These are phyloP conservation scores for Cotesia congregata DNA, from an alignment of 2,888 invertebrate genomes.

Conservation along the genomic window DNA sequence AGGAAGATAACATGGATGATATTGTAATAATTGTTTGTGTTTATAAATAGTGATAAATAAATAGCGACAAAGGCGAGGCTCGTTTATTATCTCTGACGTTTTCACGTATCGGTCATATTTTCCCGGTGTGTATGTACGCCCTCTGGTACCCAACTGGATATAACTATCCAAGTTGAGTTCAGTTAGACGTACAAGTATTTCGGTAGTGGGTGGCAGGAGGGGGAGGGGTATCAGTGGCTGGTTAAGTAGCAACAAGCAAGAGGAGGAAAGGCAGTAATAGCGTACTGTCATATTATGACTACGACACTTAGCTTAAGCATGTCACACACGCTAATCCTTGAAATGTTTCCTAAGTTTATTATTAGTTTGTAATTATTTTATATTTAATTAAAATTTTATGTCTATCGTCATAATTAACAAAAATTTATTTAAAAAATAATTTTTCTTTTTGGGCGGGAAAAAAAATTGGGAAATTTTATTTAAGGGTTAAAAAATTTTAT, in stretches of 20 bases:
- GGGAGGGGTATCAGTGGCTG: background rate
- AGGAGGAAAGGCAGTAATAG: background rate
- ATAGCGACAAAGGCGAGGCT: background rate
- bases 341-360: constrained; percentile 1
- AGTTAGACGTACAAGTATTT: background rate
- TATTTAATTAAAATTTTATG: background rate
- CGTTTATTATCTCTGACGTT: background rate
- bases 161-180: background rate
- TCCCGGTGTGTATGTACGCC: background rate
- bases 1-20: background rate
- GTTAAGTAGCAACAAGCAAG: constrained; percentile 1
- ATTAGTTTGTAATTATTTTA: constrained; percentile 1
- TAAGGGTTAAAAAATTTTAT: too few species aligned
- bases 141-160: background rate
- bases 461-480: too few species aligned
- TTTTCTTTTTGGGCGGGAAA: too few species aligned
- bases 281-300: constrained; percentile 1
- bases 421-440: too few species aligned
- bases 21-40: background rate
- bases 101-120: constrained; percentile 1
- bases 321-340: background rate
- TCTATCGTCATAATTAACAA: background rate
- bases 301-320: constrained; percentile 1
- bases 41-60: background rate
- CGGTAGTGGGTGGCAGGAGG: background rate